phyloP scores from a whole-genome alignment of 1,140 invertebrate species.

The Drusus annulatus region DNA sequence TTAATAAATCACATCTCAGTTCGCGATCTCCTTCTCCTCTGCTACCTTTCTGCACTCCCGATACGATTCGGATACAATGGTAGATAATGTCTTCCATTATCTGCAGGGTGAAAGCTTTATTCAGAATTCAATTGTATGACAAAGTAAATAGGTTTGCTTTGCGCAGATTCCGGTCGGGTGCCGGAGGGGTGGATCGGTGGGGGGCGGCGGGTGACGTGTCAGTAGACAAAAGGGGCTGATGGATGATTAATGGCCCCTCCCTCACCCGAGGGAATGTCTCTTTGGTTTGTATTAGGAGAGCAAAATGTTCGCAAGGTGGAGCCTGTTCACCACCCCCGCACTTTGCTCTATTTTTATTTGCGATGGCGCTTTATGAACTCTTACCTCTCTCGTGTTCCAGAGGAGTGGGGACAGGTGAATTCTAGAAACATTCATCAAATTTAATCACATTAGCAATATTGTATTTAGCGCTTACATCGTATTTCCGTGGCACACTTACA shows the following conservation, averaged over 20 bases:
- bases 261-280: slow-evolving; percentile 33
- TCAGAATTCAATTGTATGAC: slow-evolving; percentile 58
- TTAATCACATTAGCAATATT: no score
- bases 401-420: no score
- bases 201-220: slow-evolving; percentile 46
- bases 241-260: slow-evolving; percentile 64
- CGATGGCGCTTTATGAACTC: slow-evolving; percentile 25
- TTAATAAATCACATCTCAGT: slow-evolving; percentile 34
- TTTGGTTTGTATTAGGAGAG: slow-evolving; percentile 45
- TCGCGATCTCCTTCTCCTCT: slow-evolving; percentile 34
- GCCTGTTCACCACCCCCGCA: slow-evolving; percentile 11
- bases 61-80: slow-evolving; percentile 51
- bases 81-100: slow-evolving; percentile 56
- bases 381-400: no score
- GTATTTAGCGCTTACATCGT: no score
- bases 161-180: slow-evolving; percentile 41
- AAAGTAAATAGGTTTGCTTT: slow-evolving; percentile 57
- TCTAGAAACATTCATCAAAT: no score
- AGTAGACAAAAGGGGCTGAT: slow-evolving; percentile 65
- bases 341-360: slow-evolving; percentile 36
- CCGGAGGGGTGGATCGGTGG: not conserved
- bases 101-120: slow-evolving; percentile 45
- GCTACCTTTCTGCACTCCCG: slow-evolving; percentile 38
- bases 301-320: slow-evolving; percentile 30
- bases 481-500: no score